phyloP scores from a whole-genome alignment of 1,140 invertebrate genomes.

The Spodoptera litura region DNA sequence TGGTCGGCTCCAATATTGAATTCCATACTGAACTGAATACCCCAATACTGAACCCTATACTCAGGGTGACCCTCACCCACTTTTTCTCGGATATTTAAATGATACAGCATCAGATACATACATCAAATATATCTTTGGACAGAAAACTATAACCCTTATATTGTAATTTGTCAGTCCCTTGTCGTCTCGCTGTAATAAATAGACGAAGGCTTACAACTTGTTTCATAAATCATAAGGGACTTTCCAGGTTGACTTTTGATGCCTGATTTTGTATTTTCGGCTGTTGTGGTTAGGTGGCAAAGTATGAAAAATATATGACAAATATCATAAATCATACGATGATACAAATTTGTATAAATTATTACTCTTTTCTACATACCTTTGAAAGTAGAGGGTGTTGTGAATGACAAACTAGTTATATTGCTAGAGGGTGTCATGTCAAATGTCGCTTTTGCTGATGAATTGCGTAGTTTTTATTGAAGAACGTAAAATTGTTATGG shows the following conservation, averaged over 20 bases:
- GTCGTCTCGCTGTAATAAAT: slow-evolving; percentile 33
- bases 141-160: slow-evolving; percentile 34
- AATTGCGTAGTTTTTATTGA: background rate
- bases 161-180: slow-evolving; percentile 39
- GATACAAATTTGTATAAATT: slow-evolving; percentile 34
- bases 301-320: slow-evolving; percentile 42
- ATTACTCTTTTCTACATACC: background rate
- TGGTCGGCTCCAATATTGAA: too few relatives aligned
- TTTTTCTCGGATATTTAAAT: background rate
- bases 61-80: too few relatives aligned
- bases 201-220: slow-evolving; percentile 33
- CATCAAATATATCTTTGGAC: background rate
- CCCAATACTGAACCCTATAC: too few relatives aligned
- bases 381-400: background rate
- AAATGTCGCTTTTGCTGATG: slow-evolving; percentile 3
- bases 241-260: slow-evolving; percentile 30
- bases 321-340: slow-evolving; percentile 39
- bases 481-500: too few relatives aligned
- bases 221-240: slow-evolving; percentile 43
- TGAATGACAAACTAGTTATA: background rate
- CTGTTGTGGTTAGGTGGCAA: slow-evolving; percentile 17
- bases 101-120: background rate
- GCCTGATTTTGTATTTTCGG: slow-evolving; percentile 42
- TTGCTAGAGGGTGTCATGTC: background rate
- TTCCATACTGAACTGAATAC: too few relatives aligned